A percentile compares a stretch with the other conserved stretches of the same genome.
Evolutionary conservation across 2,113 vertebrate genomes (phyloP).

Genomic region (Hyperopisus bebe): DNA sequence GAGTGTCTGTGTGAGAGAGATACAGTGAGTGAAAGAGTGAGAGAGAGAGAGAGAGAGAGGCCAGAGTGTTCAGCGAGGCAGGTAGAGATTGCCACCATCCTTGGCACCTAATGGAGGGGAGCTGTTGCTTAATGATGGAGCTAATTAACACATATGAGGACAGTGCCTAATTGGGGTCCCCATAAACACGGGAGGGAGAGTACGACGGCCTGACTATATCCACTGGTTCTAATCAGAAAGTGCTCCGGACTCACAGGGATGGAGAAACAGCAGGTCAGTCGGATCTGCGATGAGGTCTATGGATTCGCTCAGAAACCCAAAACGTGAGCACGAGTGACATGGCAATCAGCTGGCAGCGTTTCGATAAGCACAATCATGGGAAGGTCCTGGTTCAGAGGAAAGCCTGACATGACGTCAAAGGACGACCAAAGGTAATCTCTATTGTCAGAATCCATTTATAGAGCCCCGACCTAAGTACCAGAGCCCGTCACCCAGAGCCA

Average conservation of each 20-base stretch:
- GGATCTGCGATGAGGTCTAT: neutral
- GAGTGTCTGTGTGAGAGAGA: neutral
- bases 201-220: neutral
- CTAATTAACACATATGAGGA: slow-evolving; percentile 83
- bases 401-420: neutral
- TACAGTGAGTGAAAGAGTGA: neutral
- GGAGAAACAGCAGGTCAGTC: neutral
- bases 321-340: neutral
- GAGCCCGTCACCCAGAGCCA: no score
- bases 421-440: neutral
- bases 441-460: neutral
- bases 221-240: neutral
- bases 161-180: slow-evolving; percentile 78
- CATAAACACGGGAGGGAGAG: slow-evolving; percentile 16
- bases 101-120: slow-evolving; percentile 67
- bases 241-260: neutral
- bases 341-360: neutral
- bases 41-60: slow-evolving; percentile 41
- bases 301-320: neutral
- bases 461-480: no score
- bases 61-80: slow-evolving; percentile 42
- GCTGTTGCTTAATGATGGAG: slow-evolving; percentile 71
- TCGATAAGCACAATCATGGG: neutral
- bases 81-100: slow-evolving; percentile 52
- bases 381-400: neutral